Evolutionary conservation across 1,140 invertebrate species (phyloP).

Genomic region (Thaumatotibia leucotreta): DNA sequence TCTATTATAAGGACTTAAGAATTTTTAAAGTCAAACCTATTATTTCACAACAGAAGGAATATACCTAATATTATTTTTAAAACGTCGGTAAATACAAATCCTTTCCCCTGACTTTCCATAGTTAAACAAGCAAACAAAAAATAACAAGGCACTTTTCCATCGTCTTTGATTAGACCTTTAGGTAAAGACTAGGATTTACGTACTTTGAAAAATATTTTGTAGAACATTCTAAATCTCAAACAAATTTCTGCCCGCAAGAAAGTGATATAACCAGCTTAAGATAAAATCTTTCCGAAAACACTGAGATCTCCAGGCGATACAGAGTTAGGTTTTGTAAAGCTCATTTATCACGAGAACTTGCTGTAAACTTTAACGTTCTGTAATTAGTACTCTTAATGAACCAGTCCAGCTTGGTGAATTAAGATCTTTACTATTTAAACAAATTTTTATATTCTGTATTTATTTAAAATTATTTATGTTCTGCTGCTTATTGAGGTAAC

Average conservation of each 20-base stretch:
- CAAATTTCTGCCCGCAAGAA: neutral
- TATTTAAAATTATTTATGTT: neutral
- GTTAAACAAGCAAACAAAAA: too few relatives aligned
- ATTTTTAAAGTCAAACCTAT: too few relatives aligned
- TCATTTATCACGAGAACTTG: conserved; percentile 5
- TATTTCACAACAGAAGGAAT: too few relatives aligned
- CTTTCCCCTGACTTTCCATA: too few relatives aligned
- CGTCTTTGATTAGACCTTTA: too few relatives aligned
- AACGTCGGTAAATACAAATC: too few relatives aligned
- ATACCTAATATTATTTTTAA: too few relatives aligned
- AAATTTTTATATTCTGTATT: neutral
- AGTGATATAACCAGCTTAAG: neutral
- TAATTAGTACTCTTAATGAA: conserved; percentile 11
- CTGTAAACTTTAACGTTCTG: conserved; percentile 4
- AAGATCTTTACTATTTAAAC: neutral
- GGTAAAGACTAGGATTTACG: too few relatives aligned
- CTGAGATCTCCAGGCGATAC: neutral
- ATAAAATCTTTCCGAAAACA: neutral
- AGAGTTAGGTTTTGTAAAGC: neutral
- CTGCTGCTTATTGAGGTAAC: neutral
- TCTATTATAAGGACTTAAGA: too few relatives aligned
- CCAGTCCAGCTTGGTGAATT: neutral
- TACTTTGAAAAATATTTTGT: too few relatives aligned
- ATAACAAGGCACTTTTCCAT: too few relatives aligned
- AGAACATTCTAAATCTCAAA: neutral